Evolutionary conservation across 2,888 invertebrate species (phyloP).

Genomic region (Punctoribates punctum): DNA sequence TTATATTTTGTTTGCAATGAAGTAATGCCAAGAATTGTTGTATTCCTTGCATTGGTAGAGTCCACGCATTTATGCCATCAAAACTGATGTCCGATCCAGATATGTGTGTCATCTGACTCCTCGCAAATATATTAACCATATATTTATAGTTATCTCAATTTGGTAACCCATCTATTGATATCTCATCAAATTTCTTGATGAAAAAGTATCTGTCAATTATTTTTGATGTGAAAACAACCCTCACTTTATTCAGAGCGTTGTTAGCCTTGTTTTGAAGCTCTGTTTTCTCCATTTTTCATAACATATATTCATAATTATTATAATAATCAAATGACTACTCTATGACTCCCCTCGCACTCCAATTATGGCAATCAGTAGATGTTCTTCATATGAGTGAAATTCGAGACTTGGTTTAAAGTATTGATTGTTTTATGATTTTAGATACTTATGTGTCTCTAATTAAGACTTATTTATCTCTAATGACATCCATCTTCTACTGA

Average conservation of each 20-base stretch:
- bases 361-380: conserved; percentile 4
- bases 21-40: conserved; percentile 6
- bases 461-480: background rate
- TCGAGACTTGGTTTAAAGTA: background rate
- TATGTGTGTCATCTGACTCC: conserved; percentile 26
- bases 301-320: no score
- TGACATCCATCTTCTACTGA: background rate
- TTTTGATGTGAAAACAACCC: conserved; percentile 4
- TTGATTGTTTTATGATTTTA: background rate
- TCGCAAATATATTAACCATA: background rate
- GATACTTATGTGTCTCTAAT: background rate
- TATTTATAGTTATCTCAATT: background rate
- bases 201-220: background rate
- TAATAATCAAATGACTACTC: no score
- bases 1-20: background rate
- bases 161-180: background rate
- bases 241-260: background rate
- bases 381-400: background rate
- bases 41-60: background rate
- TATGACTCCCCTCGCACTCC: background rate
- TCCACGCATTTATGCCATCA: background rate
- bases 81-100: conserved; percentile 17
- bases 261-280: background rate
- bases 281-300: background rate
- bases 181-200: background rate